Evolutionary conservation across 2,113 vertebrate species (phyloP).

Genomic region (Pterocles orientalis): DNA sequence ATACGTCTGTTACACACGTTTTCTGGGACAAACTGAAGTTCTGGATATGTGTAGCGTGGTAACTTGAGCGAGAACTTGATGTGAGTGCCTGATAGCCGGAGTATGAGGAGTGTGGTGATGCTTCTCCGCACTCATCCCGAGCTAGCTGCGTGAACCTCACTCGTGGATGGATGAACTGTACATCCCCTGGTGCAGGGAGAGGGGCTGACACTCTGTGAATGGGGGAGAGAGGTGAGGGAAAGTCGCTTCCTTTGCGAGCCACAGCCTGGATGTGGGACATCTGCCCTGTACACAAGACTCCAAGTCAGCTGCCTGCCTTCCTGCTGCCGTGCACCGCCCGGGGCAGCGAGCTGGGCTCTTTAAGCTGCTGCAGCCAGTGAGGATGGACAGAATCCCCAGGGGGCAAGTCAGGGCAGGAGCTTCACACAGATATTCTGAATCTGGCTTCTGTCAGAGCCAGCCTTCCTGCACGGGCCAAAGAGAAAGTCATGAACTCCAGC

Average conservation of each 20-base stretch:
- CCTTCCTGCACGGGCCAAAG: neutral
- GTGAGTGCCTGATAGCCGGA: neutral
- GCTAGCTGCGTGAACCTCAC: neutral
- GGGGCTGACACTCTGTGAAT: neutral
- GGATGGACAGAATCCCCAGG: neutral
- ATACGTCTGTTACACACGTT: neutral
- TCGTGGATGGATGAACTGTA: neutral
- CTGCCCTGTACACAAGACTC: too few relatives aligned
- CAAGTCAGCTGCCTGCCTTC: neutral
- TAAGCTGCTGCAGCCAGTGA: neutral
- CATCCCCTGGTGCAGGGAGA: neutral
- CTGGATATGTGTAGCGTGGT: accelerated
- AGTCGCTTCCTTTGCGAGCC: neutral
- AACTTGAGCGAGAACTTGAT: neutral
- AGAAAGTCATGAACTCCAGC: neutral
- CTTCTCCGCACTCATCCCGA: neutral
- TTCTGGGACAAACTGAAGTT: neutral
- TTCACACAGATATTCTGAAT: neutral
- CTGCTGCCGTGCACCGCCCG: neutral
- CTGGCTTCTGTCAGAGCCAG: neutral
- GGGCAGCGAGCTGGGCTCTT: neutral
- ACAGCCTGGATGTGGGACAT: neutral
- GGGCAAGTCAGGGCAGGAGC: neutral
- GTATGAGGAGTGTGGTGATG: neutral
- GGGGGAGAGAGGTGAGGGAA: neutral